phyloP scores from a whole-genome alignment of 2,888 invertebrate genomes.

The Theodoxus fluviatilis region DNA sequence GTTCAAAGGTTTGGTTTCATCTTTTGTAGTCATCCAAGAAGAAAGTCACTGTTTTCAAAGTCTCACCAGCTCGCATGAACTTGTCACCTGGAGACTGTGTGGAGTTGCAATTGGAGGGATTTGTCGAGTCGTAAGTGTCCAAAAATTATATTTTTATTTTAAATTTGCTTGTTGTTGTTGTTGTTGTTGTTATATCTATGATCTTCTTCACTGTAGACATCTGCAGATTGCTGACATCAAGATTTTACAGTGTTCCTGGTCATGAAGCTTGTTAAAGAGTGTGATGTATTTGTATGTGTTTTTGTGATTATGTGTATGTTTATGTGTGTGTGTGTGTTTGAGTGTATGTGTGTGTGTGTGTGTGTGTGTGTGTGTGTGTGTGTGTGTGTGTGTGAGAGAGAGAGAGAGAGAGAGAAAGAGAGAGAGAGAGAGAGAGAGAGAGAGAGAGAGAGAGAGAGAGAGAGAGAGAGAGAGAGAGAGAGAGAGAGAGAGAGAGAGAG shows the following conservation, averaged over 20 bases:
- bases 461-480: no score
- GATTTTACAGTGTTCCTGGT: no score
- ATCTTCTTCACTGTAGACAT: background rate
- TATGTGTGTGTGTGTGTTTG: no score
- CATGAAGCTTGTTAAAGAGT: no score
- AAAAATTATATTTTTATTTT: background rate
- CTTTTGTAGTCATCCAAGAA: slow-evolving; percentile 35
- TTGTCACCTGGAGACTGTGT: slow-evolving; percentile 62
- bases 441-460: no score
- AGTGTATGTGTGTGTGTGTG: no score
- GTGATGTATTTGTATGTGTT: background rate
- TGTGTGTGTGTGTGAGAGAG: no score
- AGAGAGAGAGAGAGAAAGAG: no score
- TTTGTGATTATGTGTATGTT: background rate
- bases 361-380: background rate
- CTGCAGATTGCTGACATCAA: background rate
- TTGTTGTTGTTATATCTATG: background rate
- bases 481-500: no score
- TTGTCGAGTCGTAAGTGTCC: slow-evolving; percentile 53
- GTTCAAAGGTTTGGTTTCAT: no score
- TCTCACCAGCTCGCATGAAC: slow-evolving; percentile 63
- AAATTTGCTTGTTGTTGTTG: background rate
- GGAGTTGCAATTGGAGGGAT: slow-evolving; percentile 59
- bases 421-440: no score
- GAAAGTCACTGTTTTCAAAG: slow-evolving; percentile 59